Evolutionary conservation across 2,113 vertebrate genomes (phyloP).

Genomic region (Ctenodactylus gundi): DNA sequence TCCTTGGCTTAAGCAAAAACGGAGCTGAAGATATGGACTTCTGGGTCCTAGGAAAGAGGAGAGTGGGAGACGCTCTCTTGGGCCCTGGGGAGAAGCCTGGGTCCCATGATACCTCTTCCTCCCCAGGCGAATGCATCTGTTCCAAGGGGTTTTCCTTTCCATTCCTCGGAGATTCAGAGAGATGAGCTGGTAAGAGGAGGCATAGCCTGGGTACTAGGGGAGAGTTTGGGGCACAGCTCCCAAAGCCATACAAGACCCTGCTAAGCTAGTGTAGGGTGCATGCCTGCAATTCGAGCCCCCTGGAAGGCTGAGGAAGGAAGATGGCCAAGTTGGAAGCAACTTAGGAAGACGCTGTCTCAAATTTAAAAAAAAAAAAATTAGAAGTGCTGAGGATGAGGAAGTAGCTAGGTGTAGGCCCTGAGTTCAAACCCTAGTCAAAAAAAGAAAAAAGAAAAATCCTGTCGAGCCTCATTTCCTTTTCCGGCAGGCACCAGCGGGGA

Average conservation of each 20-base stretch:
- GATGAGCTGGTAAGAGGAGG: constrained; percentile 66
- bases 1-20: not conserved
- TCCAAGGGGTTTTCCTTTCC: constrained; percentile 90
- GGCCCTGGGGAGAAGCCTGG: not conserved
- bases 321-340: no score
- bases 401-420: no score
- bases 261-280: no score
- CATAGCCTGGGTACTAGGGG: not conserved
- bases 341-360: no score
- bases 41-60: constrained; percentile 78
- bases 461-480: not conserved
- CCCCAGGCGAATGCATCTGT: constrained; percentile 85
- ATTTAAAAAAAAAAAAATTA: no score
- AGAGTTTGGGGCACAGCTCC: not conserved
- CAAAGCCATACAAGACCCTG: not conserved
- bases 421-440: no score
- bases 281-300: no score
- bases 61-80: not conserved
- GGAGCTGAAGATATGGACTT: constrained; percentile 79
- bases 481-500: constrained; percentile 82
- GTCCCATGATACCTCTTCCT: constrained; percentile 19
- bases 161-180: constrained; percentile 89
- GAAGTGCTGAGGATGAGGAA: no score
- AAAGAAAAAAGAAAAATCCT: no score
- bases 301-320: no score